These are phyloP conservation scores for Zygothrica quintamaculata DNA, from an alignment of 2,888 invertebrate species.

Conservation along the genomic window DNA sequence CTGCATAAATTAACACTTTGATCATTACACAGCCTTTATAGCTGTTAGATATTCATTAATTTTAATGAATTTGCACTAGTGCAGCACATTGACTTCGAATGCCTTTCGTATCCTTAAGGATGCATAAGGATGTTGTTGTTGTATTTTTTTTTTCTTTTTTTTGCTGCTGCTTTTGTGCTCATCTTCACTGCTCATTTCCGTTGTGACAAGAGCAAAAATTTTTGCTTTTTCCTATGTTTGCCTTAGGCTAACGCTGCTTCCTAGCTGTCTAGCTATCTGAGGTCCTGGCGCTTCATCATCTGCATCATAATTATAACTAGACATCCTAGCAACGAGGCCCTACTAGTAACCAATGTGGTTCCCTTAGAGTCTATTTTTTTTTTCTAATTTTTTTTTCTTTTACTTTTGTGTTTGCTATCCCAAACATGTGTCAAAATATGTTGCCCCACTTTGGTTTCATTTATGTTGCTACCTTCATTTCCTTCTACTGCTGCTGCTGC, in stretches of 20 bases:
- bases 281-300: too few relatives aligned
- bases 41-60: conserved; percentile 48
- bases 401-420: conserved; percentile 6
- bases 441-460: conserved; percentile 58
- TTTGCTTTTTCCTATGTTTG: conserved; percentile 37
- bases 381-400: conserved; percentile 24
- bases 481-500: too few relatives aligned
- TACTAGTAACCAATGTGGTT: too few relatives aligned
- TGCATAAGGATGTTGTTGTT: too few relatives aligned
- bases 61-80: conserved; percentile 43
- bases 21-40: not conserved
- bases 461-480: too few relatives aligned
- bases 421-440: conserved; percentile 57
- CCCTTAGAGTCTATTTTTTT: not conserved
- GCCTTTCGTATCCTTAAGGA: conserved; percentile 29
- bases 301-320: conserved; percentile 69
- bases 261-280: conserved; percentile 37
- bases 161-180: conserved; percentile 18
- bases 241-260: conserved; percentile 31
- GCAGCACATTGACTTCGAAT: conserved; percentile 45
- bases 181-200: conserved; percentile 55
- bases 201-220: conserved; percentile 61
- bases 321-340: conserved; percentile 23
- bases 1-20: conserved; percentile 41
- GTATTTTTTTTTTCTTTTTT: conserved; percentile 31